Evolutionary conservation across 2,888 invertebrate species (phyloP).

Genomic region (Agapostemon virescens): DNA sequence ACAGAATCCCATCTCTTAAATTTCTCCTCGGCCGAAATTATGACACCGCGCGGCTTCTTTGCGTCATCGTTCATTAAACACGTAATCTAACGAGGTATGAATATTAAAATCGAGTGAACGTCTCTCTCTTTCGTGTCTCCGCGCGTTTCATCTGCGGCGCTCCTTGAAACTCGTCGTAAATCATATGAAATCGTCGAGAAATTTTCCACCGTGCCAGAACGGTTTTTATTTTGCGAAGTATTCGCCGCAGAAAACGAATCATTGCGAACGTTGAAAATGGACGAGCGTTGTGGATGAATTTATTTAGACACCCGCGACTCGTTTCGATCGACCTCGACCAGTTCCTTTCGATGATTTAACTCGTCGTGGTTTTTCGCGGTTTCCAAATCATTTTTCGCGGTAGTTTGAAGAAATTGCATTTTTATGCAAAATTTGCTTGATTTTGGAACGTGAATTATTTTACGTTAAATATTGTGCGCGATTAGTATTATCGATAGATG

Average conservation of each 20-base stretch:
- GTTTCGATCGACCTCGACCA: background rate
- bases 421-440: background rate
- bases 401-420: background rate
- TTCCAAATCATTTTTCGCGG: background rate
- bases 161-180: background rate
- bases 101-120: conserved; percentile 37
- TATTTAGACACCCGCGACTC: background rate
- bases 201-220: background rate
- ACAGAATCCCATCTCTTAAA: background rate
- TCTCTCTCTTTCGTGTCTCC: background rate
- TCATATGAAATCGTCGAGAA: background rate
- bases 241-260: background rate
- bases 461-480: background rate
- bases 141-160: background rate
- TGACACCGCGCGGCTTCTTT: background rate
- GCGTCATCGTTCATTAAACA: conserved; percentile 29
- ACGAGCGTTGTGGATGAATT: background rate
- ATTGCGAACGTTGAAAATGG: background rate
- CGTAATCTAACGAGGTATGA: conserved; percentile 28
- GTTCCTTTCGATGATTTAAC: background rate
- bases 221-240: background rate
- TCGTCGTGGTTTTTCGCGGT: background rate
- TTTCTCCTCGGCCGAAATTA: conserved; percentile 10
- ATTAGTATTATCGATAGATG: background rate
- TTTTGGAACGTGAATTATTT: background rate